Percentiles rank a stretch among this genome's conserved stretches.
phyloP scores from a whole-genome alignment of 2,888 invertebrate genomes.

The Vanessa cardui region DNA sequence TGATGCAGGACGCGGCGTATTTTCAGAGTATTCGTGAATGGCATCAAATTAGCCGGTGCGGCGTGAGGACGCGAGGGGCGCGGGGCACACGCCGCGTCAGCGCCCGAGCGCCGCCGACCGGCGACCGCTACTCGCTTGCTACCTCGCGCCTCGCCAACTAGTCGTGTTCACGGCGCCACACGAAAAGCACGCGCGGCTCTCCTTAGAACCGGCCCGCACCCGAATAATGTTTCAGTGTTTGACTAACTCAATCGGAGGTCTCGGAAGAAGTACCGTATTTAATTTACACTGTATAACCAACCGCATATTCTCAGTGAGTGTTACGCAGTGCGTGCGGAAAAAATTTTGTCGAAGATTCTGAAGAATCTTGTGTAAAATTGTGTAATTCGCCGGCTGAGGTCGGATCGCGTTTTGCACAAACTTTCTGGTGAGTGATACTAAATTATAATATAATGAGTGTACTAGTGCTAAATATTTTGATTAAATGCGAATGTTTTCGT shows the following conservation, averaged over 20 bases:
- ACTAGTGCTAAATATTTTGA: constrained; percentile 30
- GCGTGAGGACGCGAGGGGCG: constrained; percentile 43
- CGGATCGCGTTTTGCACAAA: constrained; percentile 80
- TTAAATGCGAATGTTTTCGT: constrained; percentile 26
- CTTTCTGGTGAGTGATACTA: constrained; percentile 73
- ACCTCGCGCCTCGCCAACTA: constrained; percentile 51
- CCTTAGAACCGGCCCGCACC: constrained; percentile 78
- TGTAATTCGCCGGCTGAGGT: constrained; percentile 78
- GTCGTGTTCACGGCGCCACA: constrained; percentile 79
- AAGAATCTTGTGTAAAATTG: constrained; percentile 82
- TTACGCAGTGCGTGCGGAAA: constrained; percentile 83
- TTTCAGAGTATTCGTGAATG: constrained; percentile 76
- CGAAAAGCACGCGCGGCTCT: constrained; percentile 79
- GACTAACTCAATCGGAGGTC: constrained; percentile 82
- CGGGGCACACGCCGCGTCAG: constrained; percentile 52
- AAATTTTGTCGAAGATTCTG: constrained; percentile 83
- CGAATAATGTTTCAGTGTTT: constrained; percentile 83
- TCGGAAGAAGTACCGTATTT: constrained; percentile 80
- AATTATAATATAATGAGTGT: constrained; percentile 36
- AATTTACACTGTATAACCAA: constrained; percentile 80
- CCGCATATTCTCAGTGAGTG: constrained; percentile 83
- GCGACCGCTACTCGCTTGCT: constrained; percentile 50
- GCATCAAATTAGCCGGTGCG: constrained; percentile 63
- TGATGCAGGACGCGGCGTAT: constrained; percentile 55
- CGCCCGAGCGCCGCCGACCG: constrained; percentile 54